These are phyloP conservation scores for Salticus scenicus DNA, from an alignment of 2,888 invertebrate genomes.

Conservation along the genomic window DNA sequence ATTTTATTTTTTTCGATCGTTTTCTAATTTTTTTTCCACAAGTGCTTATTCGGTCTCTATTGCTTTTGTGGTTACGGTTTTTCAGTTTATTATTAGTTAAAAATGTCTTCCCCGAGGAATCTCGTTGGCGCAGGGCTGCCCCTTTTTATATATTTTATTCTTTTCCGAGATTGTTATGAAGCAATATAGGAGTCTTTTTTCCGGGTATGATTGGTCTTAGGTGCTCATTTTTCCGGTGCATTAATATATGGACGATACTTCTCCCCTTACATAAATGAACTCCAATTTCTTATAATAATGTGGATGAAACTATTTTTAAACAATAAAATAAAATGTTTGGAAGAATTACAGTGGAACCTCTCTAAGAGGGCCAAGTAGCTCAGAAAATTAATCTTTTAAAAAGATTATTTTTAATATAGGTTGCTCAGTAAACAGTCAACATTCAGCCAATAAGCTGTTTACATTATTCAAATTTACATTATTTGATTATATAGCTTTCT, in stretches of 20 bases:
- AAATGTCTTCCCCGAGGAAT: constrained; percentile 20
- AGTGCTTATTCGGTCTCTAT: constrained; percentile 13
- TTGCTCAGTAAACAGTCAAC: too few species aligned
- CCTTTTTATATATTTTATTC: constrained; percentile 49
- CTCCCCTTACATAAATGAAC: too few species aligned
- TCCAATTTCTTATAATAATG: too few species aligned
- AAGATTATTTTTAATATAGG: too few species aligned
- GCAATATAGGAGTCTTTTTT: constrained; percentile 52
- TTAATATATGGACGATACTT: constrained; percentile 41
- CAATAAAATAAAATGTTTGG: too few species aligned
- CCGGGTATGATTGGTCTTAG: constrained; percentile 47
- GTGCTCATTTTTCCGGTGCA: constrained; percentile 50
- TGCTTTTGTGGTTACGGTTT: constrained; percentile 52
- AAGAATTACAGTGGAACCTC: too few species aligned
- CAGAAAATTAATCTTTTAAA: too few species aligned
- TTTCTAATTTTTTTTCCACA: background rate
- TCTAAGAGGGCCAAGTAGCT: too few species aligned
- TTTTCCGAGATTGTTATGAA: constrained; percentile 54
- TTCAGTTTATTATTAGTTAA: constrained; percentile 60
- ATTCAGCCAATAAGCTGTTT: too few species aligned
- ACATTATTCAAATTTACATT: too few species aligned
- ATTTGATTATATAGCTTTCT: too few species aligned
- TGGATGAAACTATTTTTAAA: too few species aligned
- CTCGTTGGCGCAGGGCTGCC: constrained; percentile 21
- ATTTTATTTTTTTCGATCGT: constrained; percentile 14